Percentiles rank a stretch among this genome's conserved stretches.
Conservation (phyloP, 2,888 invertebrate genomes). For the Macrostomum cliftonense region DNA sequence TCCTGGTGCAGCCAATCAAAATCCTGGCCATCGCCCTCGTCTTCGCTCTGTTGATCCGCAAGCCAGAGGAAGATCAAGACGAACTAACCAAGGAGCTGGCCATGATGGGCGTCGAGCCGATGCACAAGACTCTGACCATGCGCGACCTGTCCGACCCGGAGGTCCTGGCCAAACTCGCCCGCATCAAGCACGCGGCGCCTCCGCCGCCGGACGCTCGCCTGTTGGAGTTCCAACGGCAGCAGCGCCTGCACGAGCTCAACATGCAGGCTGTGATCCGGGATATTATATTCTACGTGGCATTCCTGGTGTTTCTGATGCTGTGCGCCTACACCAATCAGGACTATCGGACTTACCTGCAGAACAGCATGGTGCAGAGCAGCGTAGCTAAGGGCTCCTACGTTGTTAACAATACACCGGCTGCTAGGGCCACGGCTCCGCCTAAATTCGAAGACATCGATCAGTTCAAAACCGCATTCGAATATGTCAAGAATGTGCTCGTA, state of each 20-base stretch:
- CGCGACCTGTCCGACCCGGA: slow-evolving; percentile 14
- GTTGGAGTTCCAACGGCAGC: slow-evolving; percentile 14
- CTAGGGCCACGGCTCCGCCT: background rate
- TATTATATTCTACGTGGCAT: slow-evolving; percentile 17
- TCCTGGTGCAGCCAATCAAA: slow-evolving; percentile 14
- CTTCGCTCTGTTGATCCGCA: slow-evolving; percentile 18
- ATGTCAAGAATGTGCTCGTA: slow-evolving; percentile 13
- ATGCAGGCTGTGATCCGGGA: slow-evolving; percentile 18
- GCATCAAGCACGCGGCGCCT: slow-evolving; percentile 12
- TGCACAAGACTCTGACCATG: slow-evolving; percentile 16
- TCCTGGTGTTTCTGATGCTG: slow-evolving; percentile 17
- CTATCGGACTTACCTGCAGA: slow-evolving; percentile 15
- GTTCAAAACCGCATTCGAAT: slow-evolving; percentile 10
- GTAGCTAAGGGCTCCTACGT: slow-evolving; percentile 12
- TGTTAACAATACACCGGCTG: background rate
- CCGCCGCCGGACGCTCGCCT: slow-evolving; percentile 16
- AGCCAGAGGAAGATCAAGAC: slow-evolving; percentile 17
- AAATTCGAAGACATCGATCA: slow-evolving; percentile 9
- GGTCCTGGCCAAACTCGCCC: slow-evolving; percentile 11
- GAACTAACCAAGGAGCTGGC: slow-evolving; percentile 6
- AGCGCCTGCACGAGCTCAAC: slow-evolving; percentile 17
- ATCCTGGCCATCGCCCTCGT: slow-evolving; percentile 16
- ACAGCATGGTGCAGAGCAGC: slow-evolving; percentile 14
- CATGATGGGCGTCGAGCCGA: slow-evolving; percentile 11
- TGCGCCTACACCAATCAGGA: slow-evolving; percentile 19